These are phyloP conservation scores for Lindbergichthys nudifrons DNA, from an alignment of 2,797 vertebrate genomes.

Conservation along the genomic window DNA sequence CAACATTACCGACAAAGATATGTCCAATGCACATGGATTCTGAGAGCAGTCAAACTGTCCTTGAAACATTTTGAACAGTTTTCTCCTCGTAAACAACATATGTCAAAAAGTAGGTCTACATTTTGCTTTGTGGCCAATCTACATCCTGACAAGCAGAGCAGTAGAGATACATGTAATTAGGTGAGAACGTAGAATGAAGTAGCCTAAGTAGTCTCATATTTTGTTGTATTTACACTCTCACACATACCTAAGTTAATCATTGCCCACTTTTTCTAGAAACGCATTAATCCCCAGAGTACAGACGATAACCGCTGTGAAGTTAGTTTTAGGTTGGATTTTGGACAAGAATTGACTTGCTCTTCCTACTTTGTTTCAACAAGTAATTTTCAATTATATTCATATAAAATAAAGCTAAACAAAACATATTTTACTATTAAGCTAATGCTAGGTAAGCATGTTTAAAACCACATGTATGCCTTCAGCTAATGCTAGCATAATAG, in stretches of 20 bases:
- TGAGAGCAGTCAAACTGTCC: background rate
- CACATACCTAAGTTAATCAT: no score
- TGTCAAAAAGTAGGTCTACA: no score
- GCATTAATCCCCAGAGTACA: background rate
- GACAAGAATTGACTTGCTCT: no score
- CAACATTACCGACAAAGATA: conserved; percentile 11
- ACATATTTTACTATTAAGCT: background rate
- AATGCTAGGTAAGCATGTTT: background rate
- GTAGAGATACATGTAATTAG: background rate
- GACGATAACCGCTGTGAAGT: no score
- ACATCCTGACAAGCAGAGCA: background rate
- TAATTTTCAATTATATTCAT: no score
- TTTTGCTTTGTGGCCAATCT: no score
- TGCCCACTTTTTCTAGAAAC: background rate
- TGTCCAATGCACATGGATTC: background rate
- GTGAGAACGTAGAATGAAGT: background rate
- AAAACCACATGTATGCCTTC: background rate
- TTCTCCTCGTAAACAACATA: background rate
- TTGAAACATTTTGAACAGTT: background rate
- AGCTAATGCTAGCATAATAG: background rate
- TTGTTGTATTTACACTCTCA: background rate
- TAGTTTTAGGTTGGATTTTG: no score
- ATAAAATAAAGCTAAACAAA: background rate
- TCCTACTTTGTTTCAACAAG: no score
- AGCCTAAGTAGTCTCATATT: background rate